These are phyloP conservation scores for Apamea anceps DNA, from an alignment of 2,888 invertebrate genomes.

Conservation along the genomic window DNA sequence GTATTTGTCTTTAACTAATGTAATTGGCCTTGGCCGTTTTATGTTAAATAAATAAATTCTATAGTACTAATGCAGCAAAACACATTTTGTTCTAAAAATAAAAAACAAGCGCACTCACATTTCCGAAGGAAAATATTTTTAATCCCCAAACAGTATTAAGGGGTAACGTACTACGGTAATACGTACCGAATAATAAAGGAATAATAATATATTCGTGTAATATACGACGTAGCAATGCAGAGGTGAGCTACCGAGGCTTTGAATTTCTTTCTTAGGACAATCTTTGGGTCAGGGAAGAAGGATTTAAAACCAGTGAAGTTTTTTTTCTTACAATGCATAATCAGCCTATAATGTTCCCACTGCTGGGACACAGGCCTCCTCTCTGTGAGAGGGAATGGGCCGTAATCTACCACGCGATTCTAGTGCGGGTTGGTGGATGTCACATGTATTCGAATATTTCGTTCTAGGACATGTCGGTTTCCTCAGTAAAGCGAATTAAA, in stretches of 20 bases:
- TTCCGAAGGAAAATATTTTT: slow-evolving; percentile 26
- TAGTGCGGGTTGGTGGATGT: too few relatives aligned
- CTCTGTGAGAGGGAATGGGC: too few relatives aligned
- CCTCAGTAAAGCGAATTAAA: too few relatives aligned
- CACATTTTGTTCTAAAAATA: neutral
- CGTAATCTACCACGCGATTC: too few relatives aligned
- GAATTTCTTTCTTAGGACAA: neutral
- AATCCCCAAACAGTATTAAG: slow-evolving; percentile 32
- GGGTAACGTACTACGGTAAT: slow-evolving; percentile 32
- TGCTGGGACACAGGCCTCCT: too few relatives aligned
- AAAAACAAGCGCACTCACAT: neutral
- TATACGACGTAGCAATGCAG: slow-evolving; percentile 19
- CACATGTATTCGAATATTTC: too few relatives aligned
- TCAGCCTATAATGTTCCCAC: too few relatives aligned
- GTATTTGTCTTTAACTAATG: too few relatives aligned
- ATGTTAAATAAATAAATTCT: too few relatives aligned
- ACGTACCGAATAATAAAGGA: slow-evolving; percentile 35
- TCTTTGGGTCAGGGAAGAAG: neutral
- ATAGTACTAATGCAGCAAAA: neutral
- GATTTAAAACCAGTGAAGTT: neutral
- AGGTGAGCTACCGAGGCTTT: slow-evolving; percentile 15
- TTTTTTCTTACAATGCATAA: neutral
- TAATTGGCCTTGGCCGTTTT: too few relatives aligned
- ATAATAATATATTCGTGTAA: slow-evolving; percentile 36
- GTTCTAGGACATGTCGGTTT: too few relatives aligned